phyloP scores from a whole-genome alignment of 2,113 vertebrate genomes.

The Corydoras sp. region DNA sequence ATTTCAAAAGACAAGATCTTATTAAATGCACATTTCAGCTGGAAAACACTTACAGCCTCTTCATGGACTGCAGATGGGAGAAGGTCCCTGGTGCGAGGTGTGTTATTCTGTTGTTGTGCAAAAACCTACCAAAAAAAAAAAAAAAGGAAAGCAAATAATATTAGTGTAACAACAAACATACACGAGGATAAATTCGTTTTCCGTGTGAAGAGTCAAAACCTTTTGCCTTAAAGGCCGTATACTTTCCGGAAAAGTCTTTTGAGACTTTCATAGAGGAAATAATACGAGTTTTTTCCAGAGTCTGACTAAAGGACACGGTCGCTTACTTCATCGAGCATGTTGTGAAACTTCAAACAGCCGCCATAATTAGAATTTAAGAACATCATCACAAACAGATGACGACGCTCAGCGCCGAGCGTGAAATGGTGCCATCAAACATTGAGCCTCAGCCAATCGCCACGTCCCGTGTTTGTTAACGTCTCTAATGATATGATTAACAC shows the following conservation, averaged over 20 bases:
- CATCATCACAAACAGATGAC: constrained; percentile 16
- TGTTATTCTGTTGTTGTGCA: constrained; percentile 96
- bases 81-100: constrained; percentile 90
- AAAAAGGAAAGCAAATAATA: background rate
- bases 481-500: no score
- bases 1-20: no score
- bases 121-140: constrained; percentile 73
- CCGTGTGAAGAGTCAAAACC: no score
- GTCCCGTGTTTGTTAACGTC: background rate
- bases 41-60: constrained; percentile 87
- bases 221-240: background rate
- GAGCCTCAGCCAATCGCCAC: background rate
- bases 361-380: background rate
- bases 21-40: background rate
- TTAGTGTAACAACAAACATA: no score
- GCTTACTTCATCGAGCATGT: constrained; percentile 2
- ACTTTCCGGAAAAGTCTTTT: background rate
- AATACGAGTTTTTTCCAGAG: constrained; percentile 9
- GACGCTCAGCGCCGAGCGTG: background rate
- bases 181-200: no score
- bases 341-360: background rate
- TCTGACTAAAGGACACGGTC: constrained; percentile 10
- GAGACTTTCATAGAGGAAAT: constrained; percentile 28
- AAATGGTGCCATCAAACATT: constrained; percentile 6
- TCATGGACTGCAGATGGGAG: constrained; percentile 89